Base-by-base conservation (phyloP, 2,113 vertebrate species). In the Cyprinus carpio region DNA sequence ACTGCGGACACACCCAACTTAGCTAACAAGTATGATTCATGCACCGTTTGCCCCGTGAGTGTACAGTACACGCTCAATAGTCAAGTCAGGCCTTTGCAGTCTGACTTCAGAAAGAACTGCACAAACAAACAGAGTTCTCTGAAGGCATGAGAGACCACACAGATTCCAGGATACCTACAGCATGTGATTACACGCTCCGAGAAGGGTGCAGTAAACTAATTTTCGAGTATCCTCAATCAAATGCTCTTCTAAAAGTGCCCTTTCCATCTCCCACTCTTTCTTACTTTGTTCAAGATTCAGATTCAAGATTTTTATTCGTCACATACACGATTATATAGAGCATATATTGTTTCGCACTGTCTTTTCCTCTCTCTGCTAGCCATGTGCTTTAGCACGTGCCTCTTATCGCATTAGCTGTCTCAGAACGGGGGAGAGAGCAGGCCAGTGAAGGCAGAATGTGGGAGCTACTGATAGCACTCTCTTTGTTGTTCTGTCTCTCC, bases 401-500 rank as follows among this genome's bases (percentile, higher is more conserved):
- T 88, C 81, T 88, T 87, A 88, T 86, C 82, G 67, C 82, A 74
- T 82, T 84, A 86, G 84, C 82, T 65, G 77, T 51, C 74, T 82
- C 81, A 84, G 75, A 87, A 83, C 72, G 78, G 85, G 79, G 69
- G 71, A 43, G 69, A 72, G 84, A 84, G 83, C 84, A 84, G 75
- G 75, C 67, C 86, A 86, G 82, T 69, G 60, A 58, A 78, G 87
- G 84, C 71, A 82, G 51, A 74, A 87, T 71, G 86, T 89, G 84
- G 88, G 65, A 86, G 84, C 84, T 46, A 27, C 60, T 56, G 86
- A 89, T 87, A 89, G 85, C 83, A 87, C 76, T 74, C 37, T 43
- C 88, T 89, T 87, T 89, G 88, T 87, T 89, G 81, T 81, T 80
- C 72, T 54, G 75, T 77, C 76, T 84, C 84, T 77, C 77, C 85